Evolutionary conservation across 2,797 vertebrate species (phyloP).

Genomic region (Amniataba percoides): DNA sequence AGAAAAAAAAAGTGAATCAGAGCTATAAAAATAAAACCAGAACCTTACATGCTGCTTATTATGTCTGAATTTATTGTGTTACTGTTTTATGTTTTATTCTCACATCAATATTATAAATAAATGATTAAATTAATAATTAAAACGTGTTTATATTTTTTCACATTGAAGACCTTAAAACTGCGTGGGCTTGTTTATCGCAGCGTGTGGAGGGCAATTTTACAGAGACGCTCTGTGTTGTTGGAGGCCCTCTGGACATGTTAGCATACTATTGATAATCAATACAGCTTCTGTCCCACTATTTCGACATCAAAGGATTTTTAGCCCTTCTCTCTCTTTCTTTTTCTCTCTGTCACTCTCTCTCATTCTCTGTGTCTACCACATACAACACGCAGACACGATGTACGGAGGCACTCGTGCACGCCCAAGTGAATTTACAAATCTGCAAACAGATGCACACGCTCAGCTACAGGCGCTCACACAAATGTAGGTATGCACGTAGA

Average conservation of each 20-base stretch:
- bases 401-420: not conserved
- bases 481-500: not conserved
- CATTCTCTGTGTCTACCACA: not conserved
- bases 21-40: not conserved
- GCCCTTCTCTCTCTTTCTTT: not conserved
- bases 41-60: not conserved
- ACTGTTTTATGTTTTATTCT: constrained; percentile 24
- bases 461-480: not conserved
- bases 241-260: constrained; percentile 62
- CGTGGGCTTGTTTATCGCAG: constrained; percentile 62
- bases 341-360: constrained; percentile 9
- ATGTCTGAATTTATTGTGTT: constrained; percentile 20
- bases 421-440: constrained; percentile 29
- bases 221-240: constrained; percentile 33
- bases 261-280: constrained; percentile 73
- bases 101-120: constrained; percentile 46
- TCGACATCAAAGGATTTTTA: constrained; percentile 59
- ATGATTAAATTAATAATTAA: constrained; percentile 60
- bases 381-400: constrained; percentile 1
- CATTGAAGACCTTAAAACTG: constrained; percentile 18
- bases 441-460: constrained; percentile 5
- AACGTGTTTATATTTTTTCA: constrained; percentile 39
- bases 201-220: constrained; percentile 19
- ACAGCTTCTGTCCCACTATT: constrained; percentile 53
- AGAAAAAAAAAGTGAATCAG: constrained; percentile 10